Percentiles rank a stretch among this genome's conserved stretches.
phyloP scores from a whole-genome alignment of 2,113 vertebrate genomes.

The Charina bottae region DNA sequence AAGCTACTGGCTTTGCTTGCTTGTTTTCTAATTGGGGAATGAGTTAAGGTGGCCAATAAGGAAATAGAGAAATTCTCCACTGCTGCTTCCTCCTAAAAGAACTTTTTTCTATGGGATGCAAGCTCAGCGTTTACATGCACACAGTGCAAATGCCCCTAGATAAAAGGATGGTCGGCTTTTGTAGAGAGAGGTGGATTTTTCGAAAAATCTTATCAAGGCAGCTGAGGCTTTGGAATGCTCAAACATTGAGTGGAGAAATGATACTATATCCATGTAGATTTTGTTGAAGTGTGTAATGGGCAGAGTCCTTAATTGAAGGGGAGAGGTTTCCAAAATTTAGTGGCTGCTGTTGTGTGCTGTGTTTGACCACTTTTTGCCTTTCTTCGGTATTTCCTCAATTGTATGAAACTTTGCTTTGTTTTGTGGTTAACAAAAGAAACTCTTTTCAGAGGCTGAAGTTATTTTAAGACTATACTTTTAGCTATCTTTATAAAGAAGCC shows the following conservation, averaged over 20 bases:
- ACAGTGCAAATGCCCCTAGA: not conserved
- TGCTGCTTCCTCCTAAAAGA: not conserved
- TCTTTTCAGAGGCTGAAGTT: not conserved
- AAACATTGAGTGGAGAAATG: not conserved
- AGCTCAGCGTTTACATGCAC: not conserved
- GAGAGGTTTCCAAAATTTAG: not conserved
- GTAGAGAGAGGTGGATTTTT: not conserved
- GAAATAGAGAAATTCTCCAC: not conserved
- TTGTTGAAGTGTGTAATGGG: not conserved
- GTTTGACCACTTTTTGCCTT: not conserved
- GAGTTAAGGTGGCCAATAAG: not conserved
- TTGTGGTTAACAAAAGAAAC: constrained; percentile 16
- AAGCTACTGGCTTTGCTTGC: not conserved
- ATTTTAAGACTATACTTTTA: not conserved
- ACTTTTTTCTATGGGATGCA: not conserved
- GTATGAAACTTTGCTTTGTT: not conserved
- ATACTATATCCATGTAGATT: not conserved
- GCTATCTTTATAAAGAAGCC: not conserved
- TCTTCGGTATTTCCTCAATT: not conserved
- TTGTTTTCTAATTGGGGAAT: too few species aligned
- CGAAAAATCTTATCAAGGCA: not conserved
- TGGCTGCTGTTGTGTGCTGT: not conserved
- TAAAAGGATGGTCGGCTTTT: not conserved
- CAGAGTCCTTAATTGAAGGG: not conserved
- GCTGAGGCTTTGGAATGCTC: not conserved